phyloP scores from a whole-genome alignment of 2,113 vertebrate species.

The Atherinomorus stipes region DNA sequence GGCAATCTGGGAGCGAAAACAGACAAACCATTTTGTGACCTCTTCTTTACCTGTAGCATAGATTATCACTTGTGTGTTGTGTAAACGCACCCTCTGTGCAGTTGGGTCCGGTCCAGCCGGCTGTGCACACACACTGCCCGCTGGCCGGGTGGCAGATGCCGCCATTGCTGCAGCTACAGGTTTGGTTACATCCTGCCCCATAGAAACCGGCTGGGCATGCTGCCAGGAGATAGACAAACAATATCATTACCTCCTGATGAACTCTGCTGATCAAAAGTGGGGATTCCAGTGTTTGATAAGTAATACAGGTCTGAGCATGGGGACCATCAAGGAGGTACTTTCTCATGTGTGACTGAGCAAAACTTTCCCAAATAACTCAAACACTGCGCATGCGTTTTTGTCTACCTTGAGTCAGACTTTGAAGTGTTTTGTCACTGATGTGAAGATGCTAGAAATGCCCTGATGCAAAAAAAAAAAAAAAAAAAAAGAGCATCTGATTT shows the following conservation, averaged over 20 bases:
- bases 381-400: constrained; percentile 22
- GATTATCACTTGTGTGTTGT: background rate
- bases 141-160: constrained; percentile 86
- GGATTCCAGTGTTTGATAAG: constrained; percentile 50
- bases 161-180: constrained; percentile 85
- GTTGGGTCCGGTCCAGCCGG: constrained; percentile 88
- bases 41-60: constrained; percentile 17
- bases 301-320: constrained; percentile 46
- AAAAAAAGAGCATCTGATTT: background rate
- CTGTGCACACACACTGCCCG: constrained; percentile 85
- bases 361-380: constrained; percentile 54
- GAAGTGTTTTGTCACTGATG: constrained; percentile 24
- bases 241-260: constrained; percentile 64
- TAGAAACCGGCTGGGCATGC: constrained; percentile 86
- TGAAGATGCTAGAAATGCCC: constrained; percentile 1
- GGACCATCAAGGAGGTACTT: constrained; percentile 40
- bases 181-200: constrained; percentile 87
- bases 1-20: constrained; percentile 83
- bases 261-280: constrained; percentile 71
- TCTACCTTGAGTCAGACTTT: constrained; percentile 30
- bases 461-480: background rate
- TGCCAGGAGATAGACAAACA: constrained; percentile 73
- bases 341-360: constrained; percentile 54
- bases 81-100: constrained; percentile 87
- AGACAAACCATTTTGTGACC: constrained; percentile 15